These are phyloP conservation scores for Anniella stebbinsi DNA, from an alignment of 2,797 vertebrate genomes.

Conservation along the genomic window DNA sequence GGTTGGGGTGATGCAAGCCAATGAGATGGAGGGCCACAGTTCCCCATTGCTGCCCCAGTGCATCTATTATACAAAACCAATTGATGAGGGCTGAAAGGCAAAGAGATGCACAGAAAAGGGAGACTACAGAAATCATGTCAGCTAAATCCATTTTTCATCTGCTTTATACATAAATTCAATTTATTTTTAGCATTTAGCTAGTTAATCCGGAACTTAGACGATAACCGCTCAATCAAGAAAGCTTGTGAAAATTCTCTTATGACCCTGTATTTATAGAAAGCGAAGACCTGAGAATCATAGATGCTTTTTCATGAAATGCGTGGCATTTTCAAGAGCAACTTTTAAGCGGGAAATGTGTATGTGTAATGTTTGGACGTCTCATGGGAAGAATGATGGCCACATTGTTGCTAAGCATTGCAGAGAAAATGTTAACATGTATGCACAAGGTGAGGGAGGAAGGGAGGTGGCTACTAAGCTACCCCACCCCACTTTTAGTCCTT, in stretches of 20 bases:
- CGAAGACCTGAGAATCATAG: neutral
- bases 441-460: neutral
- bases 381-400: neutral
- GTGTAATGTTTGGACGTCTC: neutral
- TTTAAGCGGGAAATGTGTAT: neutral
- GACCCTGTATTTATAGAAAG: neutral
- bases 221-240: slow-evolving; percentile 41
- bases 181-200: slow-evolving; percentile 46
- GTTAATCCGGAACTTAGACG: slow-evolving; percentile 60
- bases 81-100: neutral
- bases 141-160: slow-evolving; percentile 60
- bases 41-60: neutral
- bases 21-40: too few species aligned
- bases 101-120: neutral
- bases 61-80: neutral
- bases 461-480: neutral
- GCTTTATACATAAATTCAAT: slow-evolving; percentile 43
- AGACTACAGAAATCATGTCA: slow-evolving; percentile 30
- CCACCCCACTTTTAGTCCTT: neutral
- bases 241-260: too few species aligned
- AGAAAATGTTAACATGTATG: neutral
- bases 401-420: neutral
- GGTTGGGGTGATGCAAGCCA: too few species aligned
- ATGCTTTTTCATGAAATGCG: neutral
- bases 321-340: slow-evolving; percentile 2